Percentiles rank a stretch among this genome's conserved stretches.
These are phyloP conservation scores for Pristionchus pacificus DNA, from an alignment of 1,140 invertebrate genomes.

Conservation along the genomic window DNA sequence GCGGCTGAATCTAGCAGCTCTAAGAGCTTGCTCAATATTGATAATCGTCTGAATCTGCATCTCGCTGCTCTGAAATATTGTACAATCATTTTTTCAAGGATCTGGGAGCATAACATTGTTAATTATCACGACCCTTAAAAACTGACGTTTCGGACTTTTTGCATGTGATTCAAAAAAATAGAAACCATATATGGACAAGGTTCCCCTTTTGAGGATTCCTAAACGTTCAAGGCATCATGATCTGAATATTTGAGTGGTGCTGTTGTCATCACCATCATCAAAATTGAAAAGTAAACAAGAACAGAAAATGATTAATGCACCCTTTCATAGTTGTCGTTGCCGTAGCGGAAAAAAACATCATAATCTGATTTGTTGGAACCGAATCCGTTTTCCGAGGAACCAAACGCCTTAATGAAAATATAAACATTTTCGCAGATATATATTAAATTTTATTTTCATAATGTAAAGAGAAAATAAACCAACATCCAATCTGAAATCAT, in stretches of 20 bases:
- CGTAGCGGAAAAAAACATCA: constrained; percentile 28
- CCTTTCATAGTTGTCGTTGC: constrained; percentile 1
- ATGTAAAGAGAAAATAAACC: no score
- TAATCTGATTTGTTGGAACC: constrained; percentile 16
- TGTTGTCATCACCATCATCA: neutral
- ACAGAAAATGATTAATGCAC: neutral
- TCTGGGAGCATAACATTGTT: neutral
- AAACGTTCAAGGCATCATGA: neutral
- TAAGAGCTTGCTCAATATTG: neutral
- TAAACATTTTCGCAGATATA: no score
- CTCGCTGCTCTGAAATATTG: neutral
- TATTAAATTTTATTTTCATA: no score
- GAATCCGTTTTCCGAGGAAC: constrained; percentile 17
- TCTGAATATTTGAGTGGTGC: neutral
- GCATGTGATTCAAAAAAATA: neutral
- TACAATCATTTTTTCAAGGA: neutral
- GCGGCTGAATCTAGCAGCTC: neutral
- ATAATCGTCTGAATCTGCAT: neutral
- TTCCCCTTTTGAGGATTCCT: neutral
- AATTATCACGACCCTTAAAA: neutral
- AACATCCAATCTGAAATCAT: no score
- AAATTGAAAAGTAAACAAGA: neutral
- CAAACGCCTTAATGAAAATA: constrained; percentile 17
- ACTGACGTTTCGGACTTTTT: neutral
- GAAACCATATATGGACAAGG: neutral